Evolutionary conservation across 2,797 vertebrate genomes (phyloP).

Genomic region (Coregonus suidteri): DNA sequence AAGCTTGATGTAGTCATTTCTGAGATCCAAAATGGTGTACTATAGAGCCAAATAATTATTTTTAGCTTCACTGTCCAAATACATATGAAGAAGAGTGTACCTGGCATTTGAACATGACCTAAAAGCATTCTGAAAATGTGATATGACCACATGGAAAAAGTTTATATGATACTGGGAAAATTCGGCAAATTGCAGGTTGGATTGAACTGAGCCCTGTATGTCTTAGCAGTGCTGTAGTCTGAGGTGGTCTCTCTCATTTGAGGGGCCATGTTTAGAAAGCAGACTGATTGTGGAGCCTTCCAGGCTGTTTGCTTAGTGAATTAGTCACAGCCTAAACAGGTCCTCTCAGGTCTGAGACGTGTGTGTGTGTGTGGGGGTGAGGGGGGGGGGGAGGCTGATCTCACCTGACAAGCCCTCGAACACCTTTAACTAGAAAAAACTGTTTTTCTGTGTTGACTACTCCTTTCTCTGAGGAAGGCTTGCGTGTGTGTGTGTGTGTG

Average conservation of each 20-base stretch:
- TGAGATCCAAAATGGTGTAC: too few relatives aligned
- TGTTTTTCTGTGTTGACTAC: background rate
- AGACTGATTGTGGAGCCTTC: slow-evolving; percentile 42
- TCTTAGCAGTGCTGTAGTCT: background rate
- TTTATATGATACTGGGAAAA: too few relatives aligned
- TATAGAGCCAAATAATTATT: too few relatives aligned
- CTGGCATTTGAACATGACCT: background rate
- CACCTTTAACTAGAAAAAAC: background rate
- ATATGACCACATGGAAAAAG: background rate
- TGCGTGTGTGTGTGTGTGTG: background rate
- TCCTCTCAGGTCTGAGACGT: slow-evolving; percentile 47
- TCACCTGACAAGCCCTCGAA: slow-evolving; percentile 51
- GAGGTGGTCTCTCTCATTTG: background rate
- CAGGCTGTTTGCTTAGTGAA: slow-evolving; percentile 47
- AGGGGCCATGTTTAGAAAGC: slow-evolving; percentile 2
- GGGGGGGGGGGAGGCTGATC: slow-evolving; percentile 26
- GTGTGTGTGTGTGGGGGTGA: background rate
- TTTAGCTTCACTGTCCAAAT: background rate
- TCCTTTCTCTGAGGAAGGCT: too few relatives aligned
- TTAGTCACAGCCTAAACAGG: slow-evolving; percentile 43
- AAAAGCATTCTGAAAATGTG: background rate
- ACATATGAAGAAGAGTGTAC: background rate
- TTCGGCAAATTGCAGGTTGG: background rate
- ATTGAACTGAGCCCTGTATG: background rate
- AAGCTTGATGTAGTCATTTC: too few relatives aligned